Evolutionary conservation across 2,113 vertebrate species (phyloP).

Genomic region (Tetrao urogallus): DNA sequence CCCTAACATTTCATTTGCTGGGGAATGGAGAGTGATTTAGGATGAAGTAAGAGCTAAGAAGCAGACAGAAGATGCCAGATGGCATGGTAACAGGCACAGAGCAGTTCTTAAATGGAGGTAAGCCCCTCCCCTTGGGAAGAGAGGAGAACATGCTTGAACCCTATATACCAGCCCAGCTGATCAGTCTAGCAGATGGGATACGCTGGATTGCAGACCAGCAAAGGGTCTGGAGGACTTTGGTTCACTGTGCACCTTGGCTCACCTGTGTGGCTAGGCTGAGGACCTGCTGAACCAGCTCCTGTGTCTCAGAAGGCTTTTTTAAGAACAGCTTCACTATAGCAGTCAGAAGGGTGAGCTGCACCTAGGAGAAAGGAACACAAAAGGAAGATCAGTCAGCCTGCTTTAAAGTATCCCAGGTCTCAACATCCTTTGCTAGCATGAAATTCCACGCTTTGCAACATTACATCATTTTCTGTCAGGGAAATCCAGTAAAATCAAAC

Average conservation of each 20-base stretch:
- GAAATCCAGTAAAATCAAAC: not conserved
- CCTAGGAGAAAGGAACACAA: conserved; percentile 72
- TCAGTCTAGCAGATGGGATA: not conserved
- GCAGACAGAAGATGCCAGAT: not conserved
- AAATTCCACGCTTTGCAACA: not conserved
- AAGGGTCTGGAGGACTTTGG: not conserved
- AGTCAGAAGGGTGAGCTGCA: conserved; percentile 94
- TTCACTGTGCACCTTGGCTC: conserved; percentile 25
- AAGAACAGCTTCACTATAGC: conserved; percentile 97
- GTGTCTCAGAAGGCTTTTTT: conserved; percentile 97
- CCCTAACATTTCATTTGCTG: not conserved
- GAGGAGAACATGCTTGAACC: not conserved
- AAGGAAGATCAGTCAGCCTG: not conserved
- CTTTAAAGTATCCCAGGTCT: not conserved
- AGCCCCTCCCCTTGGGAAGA: conserved; percentile 78
- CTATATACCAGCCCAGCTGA: not conserved
- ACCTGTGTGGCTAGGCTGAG: conserved; percentile 98
- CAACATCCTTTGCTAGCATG: not conserved
- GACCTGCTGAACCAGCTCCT: conserved; percentile 96
- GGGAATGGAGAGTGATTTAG: not conserved
- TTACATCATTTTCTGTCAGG: not conserved
- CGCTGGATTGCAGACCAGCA: not conserved
- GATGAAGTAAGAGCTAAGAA: not conserved
- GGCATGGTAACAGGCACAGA: not conserved
- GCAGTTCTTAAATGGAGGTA: not conserved